phyloP scores from a whole-genome alignment of 2,113 vertebrate species.

The Neolamprologus fasciatus region DNA sequence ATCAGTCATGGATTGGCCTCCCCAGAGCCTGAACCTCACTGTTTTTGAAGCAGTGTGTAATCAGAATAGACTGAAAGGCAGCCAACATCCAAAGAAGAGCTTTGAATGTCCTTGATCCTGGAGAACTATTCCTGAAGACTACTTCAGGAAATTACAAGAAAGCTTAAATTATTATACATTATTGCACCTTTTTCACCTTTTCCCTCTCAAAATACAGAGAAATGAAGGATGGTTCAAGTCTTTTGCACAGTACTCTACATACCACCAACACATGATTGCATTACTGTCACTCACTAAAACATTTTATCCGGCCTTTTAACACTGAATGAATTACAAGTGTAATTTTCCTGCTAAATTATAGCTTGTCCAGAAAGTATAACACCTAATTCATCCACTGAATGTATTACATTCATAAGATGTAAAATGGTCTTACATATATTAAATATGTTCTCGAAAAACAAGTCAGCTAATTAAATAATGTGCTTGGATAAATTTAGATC shows the following conservation, averaged over 20 bases:
- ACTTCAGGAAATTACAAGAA: neutral
- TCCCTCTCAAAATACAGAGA: neutral
- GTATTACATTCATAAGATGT: conserved; percentile 2
- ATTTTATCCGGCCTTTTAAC: neutral
- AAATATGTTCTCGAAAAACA: neutral
- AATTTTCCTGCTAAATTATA: neutral
- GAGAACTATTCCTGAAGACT: neutral
- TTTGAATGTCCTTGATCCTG: neutral
- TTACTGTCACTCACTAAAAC: neutral
- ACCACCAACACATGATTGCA: neutral
- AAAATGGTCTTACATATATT: neutral
- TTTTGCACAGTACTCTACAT: neutral
- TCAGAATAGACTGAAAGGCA: neutral
- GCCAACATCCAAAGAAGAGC: neutral
- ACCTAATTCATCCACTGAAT: neutral
- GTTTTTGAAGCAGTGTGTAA: neutral
- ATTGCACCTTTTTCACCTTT: neutral
- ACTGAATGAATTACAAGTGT: neutral
- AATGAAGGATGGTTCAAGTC: neutral
- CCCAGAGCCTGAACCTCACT: neutral
- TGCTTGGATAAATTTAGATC: conserved; percentile 1
- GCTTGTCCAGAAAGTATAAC: neutral
- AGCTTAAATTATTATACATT: neutral
- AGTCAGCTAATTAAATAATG: conserved; percentile 23
- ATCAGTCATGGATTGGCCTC: neutral